Evolutionary conservation across 2,113 vertebrate genomes (phyloP).

Genomic region (Barnardius zonarius): DNA sequence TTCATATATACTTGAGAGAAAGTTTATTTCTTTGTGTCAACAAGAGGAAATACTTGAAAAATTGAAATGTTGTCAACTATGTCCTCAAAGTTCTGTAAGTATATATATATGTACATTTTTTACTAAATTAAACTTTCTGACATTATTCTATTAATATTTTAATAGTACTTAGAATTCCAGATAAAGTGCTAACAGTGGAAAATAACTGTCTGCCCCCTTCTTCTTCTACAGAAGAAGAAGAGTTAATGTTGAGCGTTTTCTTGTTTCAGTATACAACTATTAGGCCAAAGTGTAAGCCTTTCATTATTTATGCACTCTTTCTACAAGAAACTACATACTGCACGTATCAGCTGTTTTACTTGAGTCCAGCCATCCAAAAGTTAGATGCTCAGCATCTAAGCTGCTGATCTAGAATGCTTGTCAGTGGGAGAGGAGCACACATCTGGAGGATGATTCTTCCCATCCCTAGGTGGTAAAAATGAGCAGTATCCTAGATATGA

Average conservation of each 20-base stretch:
- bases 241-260: background rate
- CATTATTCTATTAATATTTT: background rate
- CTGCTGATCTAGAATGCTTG: background rate
- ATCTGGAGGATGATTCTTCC: background rate
- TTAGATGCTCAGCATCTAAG: background rate
- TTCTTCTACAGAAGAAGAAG: background rate
- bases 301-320: background rate
- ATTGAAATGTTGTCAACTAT: background rate
- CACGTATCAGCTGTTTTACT: background rate
- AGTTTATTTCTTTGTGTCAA: background rate
- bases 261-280: background rate
- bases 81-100: background rate
- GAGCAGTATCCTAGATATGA: background rate
- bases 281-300: background rate
- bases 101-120: background rate
- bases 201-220: background rate
- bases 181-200: background rate
- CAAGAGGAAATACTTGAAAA: background rate
- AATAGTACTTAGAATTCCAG: background rate
- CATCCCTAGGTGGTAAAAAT: background rate
- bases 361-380: background rate
- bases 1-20: background rate
- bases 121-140: background rate
- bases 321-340: background rate
- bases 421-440: background rate